phyloP scores from a whole-genome alignment of 1,140 invertebrate genomes.

The Eueides isabella region DNA sequence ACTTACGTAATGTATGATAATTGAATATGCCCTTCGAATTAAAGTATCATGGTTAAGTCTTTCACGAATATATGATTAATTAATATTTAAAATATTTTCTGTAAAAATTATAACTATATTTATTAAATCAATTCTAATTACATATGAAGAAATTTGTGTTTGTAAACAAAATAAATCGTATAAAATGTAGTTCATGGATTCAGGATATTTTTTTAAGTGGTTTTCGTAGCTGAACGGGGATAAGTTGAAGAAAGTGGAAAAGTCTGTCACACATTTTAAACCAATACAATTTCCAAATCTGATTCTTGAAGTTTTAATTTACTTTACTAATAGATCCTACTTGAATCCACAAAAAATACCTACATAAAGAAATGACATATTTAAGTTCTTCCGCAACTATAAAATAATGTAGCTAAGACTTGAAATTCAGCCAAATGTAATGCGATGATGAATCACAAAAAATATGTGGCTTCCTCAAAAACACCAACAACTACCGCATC shows the following conservation, averaged over 20 bases:
- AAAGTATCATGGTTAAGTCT: conserved; percentile 7
- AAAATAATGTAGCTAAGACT: conserved; percentile 31
- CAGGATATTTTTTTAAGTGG: no score
- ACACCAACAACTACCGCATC: conserved; percentile 39
- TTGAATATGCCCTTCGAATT: conserved; percentile 46
- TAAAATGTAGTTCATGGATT: no score
- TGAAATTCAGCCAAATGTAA: conserved; percentile 42
- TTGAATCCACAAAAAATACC: background rate
- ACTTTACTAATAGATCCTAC: background rate
- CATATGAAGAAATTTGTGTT: background rate
- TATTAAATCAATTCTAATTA: background rate
- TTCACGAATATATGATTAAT: background rate
- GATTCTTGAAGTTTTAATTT: no score
- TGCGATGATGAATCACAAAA: conserved; percentile 46
- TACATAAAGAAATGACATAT: background rate
- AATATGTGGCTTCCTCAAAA: conserved; percentile 36
- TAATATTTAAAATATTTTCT: background rate
- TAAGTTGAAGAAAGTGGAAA: no score
- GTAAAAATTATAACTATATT: background rate
- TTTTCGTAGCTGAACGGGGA: no score
- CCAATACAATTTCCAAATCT: no score
- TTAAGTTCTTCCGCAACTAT: background rate
- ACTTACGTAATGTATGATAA: conserved; percentile 61
- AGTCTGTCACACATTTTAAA: no score
- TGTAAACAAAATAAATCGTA: background rate